Conservation (phyloP, 2,888 invertebrate species). For the Pycnomerus fuliginosus region DNA sequence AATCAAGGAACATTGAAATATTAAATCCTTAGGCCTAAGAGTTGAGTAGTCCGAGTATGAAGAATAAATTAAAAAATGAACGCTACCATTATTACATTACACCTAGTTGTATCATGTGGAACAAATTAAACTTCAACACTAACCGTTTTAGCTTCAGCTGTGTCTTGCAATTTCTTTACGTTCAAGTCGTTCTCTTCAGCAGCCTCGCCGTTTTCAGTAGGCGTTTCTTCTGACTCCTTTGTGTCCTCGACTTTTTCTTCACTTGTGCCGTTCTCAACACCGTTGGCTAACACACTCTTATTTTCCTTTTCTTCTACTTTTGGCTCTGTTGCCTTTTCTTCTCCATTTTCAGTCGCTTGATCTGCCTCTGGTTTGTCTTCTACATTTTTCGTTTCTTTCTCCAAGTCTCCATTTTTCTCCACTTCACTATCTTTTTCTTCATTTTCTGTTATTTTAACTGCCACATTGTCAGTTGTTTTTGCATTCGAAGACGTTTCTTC, state of each 20-base stretch:
- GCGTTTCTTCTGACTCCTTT: constrained; percentile 17
- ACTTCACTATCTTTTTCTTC: constrained; percentile 19
- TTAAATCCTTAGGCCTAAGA: too few relatives aligned
- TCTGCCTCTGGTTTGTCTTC: constrained; percentile 10
- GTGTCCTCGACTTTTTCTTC: constrained; percentile 11
- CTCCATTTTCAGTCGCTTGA: constrained; percentile 19
- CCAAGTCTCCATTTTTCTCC: constrained; percentile 24
- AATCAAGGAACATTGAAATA: constrained; percentile 9
- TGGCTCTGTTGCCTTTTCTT: constrained; percentile 21
- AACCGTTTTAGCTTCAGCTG: constrained; percentile 32
- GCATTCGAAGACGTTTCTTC: constrained; percentile 23
- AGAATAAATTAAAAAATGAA: constrained; percentile 25
- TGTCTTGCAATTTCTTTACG: constrained; percentile 57
- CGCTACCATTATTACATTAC: constrained; percentile 35
- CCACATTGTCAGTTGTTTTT: constrained; percentile 17
- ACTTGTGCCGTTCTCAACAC: constrained; percentile 30
- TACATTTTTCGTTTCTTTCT: constrained; percentile 4
- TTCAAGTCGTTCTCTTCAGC: constrained; percentile 53
- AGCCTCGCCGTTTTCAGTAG: constrained; percentile 40
- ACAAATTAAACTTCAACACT: constrained; percentile 38
- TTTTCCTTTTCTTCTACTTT: constrained; percentile 49
- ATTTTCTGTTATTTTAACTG: constrained; percentile 10
- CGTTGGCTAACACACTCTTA: constrained; percentile 52
- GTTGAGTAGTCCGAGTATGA: constrained; percentile 4
- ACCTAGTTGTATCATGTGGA: constrained; percentile 27